Evolutionary conservation across 1,140 invertebrate genomes (phyloP).

Genomic region (Zaprionus camerounensis): DNA sequence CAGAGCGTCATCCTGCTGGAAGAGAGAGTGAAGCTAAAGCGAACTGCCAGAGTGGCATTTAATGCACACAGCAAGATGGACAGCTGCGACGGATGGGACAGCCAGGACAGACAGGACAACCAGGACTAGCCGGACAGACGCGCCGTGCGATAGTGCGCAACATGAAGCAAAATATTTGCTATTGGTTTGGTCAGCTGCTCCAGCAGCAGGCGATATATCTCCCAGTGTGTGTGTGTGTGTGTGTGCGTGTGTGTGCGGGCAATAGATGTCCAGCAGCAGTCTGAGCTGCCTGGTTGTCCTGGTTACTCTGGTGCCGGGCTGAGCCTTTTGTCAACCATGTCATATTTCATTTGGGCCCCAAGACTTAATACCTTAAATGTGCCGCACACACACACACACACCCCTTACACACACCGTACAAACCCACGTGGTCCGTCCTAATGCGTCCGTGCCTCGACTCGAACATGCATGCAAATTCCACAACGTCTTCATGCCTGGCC

Average conservation of each 20-base stretch:
- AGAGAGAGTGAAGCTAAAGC: slow-evolving; percentile 70
- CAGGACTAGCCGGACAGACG: slow-evolving; percentile 14
- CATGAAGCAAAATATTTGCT: slow-evolving; percentile 53
- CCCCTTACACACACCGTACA: slow-evolving; percentile 12
- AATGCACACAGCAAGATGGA: slow-evolving; percentile 64
- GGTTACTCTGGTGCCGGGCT: slow-evolving; percentile 38
- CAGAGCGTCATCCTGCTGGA: slow-evolving; percentile 30
- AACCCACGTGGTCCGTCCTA: slow-evolving; percentile 59
- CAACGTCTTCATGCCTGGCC: slow-evolving; percentile 78
- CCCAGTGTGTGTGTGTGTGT: slow-evolving; percentile 9
- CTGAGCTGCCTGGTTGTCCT: slow-evolving; percentile 40
- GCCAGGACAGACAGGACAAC: slow-evolving; percentile 7
- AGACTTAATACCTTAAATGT: slow-evolving; percentile 75
- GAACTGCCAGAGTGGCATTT: slow-evolving; percentile 73
- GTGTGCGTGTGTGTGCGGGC: slow-evolving; percentile 31
- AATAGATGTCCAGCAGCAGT: slow-evolving; percentile 53
- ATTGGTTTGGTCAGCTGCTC: slow-evolving; percentile 33
- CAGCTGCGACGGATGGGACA: slow-evolving; percentile 25
- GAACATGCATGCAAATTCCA: slow-evolving; percentile 74
- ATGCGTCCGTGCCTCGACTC: slow-evolving; percentile 58
- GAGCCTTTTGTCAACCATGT: slow-evolving; percentile 76
- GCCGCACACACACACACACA: slow-evolving; percentile 27
- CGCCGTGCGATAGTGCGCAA: slow-evolving; percentile 39
- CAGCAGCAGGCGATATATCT: slow-evolving; percentile 9
- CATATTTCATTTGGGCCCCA: slow-evolving; percentile 76